Percentiles rank a stretch among this genome's conserved stretches.
phyloP scores from a whole-genome alignment of 2,888 invertebrate species.

The Chalcosyrphus nemorum region DNA sequence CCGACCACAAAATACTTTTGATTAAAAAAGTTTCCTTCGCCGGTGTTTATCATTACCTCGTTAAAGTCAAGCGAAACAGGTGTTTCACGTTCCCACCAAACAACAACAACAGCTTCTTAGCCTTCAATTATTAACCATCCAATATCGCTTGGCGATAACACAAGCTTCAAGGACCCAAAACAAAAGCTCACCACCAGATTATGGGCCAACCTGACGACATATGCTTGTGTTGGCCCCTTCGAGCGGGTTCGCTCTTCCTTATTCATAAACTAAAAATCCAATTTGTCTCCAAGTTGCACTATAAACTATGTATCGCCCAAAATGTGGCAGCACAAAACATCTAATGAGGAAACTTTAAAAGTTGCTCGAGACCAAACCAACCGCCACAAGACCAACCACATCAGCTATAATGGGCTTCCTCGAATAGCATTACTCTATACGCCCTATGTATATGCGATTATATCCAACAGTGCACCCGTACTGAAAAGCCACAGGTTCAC shows the following conservation, averaged over 20 bases:
- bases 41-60: conserved; percentile 44
- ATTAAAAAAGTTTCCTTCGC: conserved; percentile 50
- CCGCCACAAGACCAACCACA: conserved; percentile 36
- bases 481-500: conserved; percentile 38
- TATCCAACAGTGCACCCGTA: conserved; percentile 46
- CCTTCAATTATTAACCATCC: conserved; percentile 34
- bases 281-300: conserved; percentile 57
- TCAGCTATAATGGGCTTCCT: conserved; percentile 36
- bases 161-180: conserved; percentile 1
- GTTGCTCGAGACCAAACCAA: conserved; percentile 35
- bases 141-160: neutral
- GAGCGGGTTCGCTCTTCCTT: neutral
- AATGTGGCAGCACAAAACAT: conserved; percentile 51
- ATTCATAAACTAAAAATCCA: conserved; percentile 58
- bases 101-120: neutral
- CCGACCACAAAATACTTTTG: conserved; percentile 4
- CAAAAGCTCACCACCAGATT: conserved; percentile 24
- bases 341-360: conserved; percentile 60
- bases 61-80: conserved; percentile 40
- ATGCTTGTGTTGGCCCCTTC: neutral
- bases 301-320: conserved; percentile 57
- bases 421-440: conserved; percentile 33
- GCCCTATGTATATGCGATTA: too few species aligned
- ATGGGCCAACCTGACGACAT: conserved; percentile 14
- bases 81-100: conserved; percentile 25